A percentile compares a stretch with the other conserved stretches of the same genome.
These are phyloP conservation scores for Keiferia lycopersicella DNA, from an alignment of 2,888 invertebrate species.

Conservation along the genomic window DNA sequence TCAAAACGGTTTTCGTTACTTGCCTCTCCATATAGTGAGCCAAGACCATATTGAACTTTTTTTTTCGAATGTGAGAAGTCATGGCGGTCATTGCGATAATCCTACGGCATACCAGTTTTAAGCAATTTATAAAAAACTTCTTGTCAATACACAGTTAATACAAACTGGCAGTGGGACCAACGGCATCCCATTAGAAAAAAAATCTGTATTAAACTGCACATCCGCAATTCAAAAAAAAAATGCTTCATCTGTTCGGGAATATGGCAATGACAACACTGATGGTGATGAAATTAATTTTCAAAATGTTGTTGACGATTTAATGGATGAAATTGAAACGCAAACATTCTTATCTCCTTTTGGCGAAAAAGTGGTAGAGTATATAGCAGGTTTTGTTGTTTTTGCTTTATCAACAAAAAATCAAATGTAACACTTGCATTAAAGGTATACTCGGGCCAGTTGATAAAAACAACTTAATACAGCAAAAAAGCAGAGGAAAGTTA, in stretches of 20 bases:
- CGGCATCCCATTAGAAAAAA: slow-evolving; percentile 21
- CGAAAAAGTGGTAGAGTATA: no score
- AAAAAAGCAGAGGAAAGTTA: no score
- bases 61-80: slow-evolving; percentile 17
- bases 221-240: slow-evolving; percentile 22
- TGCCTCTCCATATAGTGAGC: slow-evolving; percentile 16
- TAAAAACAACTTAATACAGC: no score
- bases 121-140: slow-evolving; percentile 22
- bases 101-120: slow-evolving; percentile 15
- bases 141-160: slow-evolving; percentile 7
- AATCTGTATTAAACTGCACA: slow-evolving; percentile 20
- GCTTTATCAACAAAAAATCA: no score
- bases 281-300: no score
- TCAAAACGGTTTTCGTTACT: neutral
- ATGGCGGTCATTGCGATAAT: slow-evolving; percentile 18
- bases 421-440: no score
- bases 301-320: no score
- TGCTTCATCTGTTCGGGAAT: neutral
- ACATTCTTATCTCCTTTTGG: no score
- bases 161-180: neutral
- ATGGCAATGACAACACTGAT: neutral
- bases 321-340: no score
- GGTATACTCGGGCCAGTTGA: no score
- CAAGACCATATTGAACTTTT: slow-evolving; percentile 23
- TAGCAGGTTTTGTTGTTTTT: no score